Evolutionary conservation across 53 echinoderm and acorn worm genomes (phyloP).

Genomic region (Patiria pectinifera): DNA sequence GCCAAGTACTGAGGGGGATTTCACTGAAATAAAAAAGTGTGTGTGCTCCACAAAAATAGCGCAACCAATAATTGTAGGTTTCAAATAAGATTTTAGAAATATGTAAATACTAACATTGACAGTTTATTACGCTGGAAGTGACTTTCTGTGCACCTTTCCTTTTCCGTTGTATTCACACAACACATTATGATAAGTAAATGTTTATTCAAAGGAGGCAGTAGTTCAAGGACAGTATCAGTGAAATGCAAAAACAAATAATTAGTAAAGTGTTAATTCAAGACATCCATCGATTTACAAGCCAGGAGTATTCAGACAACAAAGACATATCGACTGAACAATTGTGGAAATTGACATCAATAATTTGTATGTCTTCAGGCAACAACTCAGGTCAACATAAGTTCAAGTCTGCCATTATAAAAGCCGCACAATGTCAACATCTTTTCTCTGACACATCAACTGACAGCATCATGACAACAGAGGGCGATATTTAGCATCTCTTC

Average conservation of each 20-base stretch:
- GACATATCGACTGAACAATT: not conserved
- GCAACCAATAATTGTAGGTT: no score
- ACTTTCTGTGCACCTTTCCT: not conserved
- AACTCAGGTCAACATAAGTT: not conserved
- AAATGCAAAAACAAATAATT: not conserved
- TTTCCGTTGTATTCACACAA: not conserved
- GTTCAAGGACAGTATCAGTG: not conserved
- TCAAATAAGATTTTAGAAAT: no score
- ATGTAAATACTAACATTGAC: no score
- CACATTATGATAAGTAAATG: not conserved
- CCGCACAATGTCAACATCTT: not conserved
- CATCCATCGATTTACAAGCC: not conserved
- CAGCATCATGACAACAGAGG: slow-evolving; percentile 27
- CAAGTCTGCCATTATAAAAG: not conserved
- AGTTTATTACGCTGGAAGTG: no score
- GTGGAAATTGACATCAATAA: not conserved
- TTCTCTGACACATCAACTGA: slow-evolving; percentile 2
- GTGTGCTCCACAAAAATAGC: no score
- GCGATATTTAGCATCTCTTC: slow-evolving; percentile 22
- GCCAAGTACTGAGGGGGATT: no score
- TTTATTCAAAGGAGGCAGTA: not conserved
- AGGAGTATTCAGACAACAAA: not conserved
- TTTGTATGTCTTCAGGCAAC: not conserved
- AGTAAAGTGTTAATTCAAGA: not conserved
- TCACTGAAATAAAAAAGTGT: no score